Evolutionary conservation across 1,140 invertebrate genomes (phyloP).

Genomic region (Anastrepha obliqua): DNA sequence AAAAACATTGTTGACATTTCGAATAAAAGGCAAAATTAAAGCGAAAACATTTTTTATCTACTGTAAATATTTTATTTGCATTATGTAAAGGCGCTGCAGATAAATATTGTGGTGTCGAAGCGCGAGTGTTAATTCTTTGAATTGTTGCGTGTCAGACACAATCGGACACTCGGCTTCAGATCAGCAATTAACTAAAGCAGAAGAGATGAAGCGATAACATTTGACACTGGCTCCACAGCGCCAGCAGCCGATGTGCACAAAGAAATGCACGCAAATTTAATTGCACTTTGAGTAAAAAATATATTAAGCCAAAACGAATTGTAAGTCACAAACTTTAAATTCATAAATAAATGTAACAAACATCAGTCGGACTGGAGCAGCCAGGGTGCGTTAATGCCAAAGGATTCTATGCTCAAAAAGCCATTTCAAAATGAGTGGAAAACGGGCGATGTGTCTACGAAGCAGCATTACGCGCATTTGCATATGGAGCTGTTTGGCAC

Average conservation of each 20-base stretch:
- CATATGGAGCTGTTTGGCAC: background rate
- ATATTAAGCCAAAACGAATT: background rate
- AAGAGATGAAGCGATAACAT: background rate
- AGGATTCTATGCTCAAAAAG: too few species aligned
- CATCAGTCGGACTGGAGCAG: background rate
- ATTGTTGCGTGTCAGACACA: constrained; percentile 11
- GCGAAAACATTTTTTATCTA: too few species aligned
- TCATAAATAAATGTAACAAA: constrained; percentile 14
- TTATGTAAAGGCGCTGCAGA: background rate
- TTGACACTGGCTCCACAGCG: background rate
- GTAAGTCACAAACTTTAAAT: background rate
- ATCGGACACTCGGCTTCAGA: background rate
- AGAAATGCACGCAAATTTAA: background rate
- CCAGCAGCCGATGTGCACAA: background rate
- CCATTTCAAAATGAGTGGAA: background rate
- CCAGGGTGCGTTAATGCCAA: background rate
- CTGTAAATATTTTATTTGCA: background rate
- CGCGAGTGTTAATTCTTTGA: constrained; percentile 6
- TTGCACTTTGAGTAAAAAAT: background rate
- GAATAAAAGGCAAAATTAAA: too few species aligned
- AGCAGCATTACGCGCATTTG: background rate
- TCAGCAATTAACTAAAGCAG: background rate
- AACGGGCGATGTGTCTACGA: too few species aligned
- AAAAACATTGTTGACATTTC: too few species aligned
- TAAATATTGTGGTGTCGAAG: background rate